Base-by-base conservation (phyloP, 2,888 invertebrate genomes). In the Acronicta psi region DNA sequence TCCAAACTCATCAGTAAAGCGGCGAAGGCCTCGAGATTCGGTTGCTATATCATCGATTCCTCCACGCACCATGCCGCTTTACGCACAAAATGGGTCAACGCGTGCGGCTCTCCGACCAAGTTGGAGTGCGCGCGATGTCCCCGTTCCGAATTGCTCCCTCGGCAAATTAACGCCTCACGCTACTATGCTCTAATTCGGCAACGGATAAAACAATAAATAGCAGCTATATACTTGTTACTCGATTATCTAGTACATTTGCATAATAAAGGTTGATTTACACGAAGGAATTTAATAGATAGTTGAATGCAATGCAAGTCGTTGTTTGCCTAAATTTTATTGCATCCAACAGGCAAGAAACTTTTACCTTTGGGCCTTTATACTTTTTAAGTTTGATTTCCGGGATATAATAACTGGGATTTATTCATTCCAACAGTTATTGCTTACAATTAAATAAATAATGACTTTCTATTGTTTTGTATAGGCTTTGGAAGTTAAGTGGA, bases 81-180 rank as follows among this genome's bases (percentile, higher is more conserved):
- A 88, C 88, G 89, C 85, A 88, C 89, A 84, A 93, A 93, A 91
- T 93, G 92, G 93, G 93, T 93, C 93, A 92, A 80, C 85, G 80
- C 85, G 89, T 79, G 81, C 82, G 83, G 76, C 80, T 85, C 83
- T 85, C 82, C 80, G 66, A 79, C 79, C 75, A 84, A 86, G 77
- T 80, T 82, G 80, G 83, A 86, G 87, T 86, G 81, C 86, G 85
- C 82, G 79, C 84, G 81, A 82, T 89, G 91, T 90, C 90, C 90
- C 89, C 88, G 88, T 90, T 91, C 83, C 82, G 83, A 90, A 90
- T 90, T 87, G 81, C 86, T 90, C 86, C 87, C 88, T 89, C 87
- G 83, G 78, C 85, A 90, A 89, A 91, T 90, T 90, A 91, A 85
- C 84, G 84, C 83, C 79, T 82, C 82, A 82, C 83, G 83, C 81